These are phyloP conservation scores for Drosophila azteca DNA, from an alignment of 1,140 invertebrate genomes.

Conservation along the genomic window DNA sequence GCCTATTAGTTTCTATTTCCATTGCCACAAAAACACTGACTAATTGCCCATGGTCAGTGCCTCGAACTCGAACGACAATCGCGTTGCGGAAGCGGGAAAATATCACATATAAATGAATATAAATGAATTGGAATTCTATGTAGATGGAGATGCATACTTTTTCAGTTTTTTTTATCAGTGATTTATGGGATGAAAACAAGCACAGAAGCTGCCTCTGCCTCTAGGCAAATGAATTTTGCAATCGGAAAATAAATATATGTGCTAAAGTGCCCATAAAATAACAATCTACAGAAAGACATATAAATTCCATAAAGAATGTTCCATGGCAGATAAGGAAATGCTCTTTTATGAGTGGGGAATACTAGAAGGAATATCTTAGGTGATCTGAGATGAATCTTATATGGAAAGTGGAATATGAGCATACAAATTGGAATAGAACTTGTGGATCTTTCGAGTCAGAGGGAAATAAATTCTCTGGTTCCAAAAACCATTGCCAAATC, in stretches of 20 bases:
- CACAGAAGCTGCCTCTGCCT: no score
- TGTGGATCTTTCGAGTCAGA: no score
- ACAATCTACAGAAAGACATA: background rate
- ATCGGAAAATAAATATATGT: conserved; percentile 28
- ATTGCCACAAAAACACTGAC: conserved; percentile 40
- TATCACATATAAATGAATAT: conserved; percentile 56
- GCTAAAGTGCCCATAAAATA: conserved; percentile 20
- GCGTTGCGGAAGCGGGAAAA: conserved; percentile 35
- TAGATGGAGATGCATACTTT: background rate
- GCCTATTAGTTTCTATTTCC: conserved; percentile 70
- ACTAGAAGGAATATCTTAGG: no score
- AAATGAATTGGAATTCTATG: conserved; percentile 47
- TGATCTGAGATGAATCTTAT: no score
- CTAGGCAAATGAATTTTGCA: conserved; percentile 27
- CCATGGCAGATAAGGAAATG: background rate
- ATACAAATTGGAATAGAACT: no score
- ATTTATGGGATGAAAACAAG: conserved; percentile 58
- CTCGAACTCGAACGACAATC: conserved; percentile 25
- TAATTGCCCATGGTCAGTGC: conserved; percentile 61
- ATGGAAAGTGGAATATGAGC: no score
- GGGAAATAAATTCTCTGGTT: no score
- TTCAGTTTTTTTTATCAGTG: conserved; percentile 59
- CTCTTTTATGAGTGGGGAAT: background rate
- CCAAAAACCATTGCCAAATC: no score
- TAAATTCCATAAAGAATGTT: no score